These are phyloP conservation scores for Drosophila bipectinata DNA, from an alignment of 1,140 invertebrate genomes.

Conservation along the genomic window DNA sequence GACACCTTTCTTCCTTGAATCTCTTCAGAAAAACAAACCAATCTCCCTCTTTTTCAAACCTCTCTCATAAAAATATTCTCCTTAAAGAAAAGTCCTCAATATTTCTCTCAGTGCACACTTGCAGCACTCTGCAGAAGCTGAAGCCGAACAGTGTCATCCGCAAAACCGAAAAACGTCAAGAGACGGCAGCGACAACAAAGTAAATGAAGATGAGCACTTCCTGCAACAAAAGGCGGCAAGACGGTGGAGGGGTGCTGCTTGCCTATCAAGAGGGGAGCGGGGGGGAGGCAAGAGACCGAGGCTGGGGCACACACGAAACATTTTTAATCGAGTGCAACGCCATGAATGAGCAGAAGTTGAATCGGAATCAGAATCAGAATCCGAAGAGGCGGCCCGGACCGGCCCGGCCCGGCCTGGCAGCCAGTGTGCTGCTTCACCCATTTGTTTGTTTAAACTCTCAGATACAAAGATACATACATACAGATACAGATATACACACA, in stretches of 20 bases:
- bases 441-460: conserved; percentile 59
- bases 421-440: conserved; percentile 31
- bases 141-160: conserved; percentile 49
- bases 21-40: no score
- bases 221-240: conserved; percentile 75
- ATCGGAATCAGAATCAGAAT: conserved; percentile 18
- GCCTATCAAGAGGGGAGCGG: no score
- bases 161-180: conserved; percentile 56
- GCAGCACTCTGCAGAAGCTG: conserved; percentile 11
- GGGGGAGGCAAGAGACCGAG: conserved; percentile 5
- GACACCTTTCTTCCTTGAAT: no score
- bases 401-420: conserved; percentile 8
- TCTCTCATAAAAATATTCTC: no score
- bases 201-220: conserved; percentile 82
- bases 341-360: conserved; percentile 64
- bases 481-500: conserved; percentile 12
- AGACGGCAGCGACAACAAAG: conserved; percentile 66
- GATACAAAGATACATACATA: conserved; percentile 6
- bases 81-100: not conserved
- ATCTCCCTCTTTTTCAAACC: not conserved
- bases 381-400: conserved; percentile 12
- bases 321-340: conserved; percentile 79
- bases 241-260: not conserved
- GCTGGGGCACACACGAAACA: conserved; percentile 48
- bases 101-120: conserved; percentile 18